Evolutionary conservation across 92 coral and sea anemone species (phyloP).

Genomic region (Palythoa heliodiscus): DNA sequence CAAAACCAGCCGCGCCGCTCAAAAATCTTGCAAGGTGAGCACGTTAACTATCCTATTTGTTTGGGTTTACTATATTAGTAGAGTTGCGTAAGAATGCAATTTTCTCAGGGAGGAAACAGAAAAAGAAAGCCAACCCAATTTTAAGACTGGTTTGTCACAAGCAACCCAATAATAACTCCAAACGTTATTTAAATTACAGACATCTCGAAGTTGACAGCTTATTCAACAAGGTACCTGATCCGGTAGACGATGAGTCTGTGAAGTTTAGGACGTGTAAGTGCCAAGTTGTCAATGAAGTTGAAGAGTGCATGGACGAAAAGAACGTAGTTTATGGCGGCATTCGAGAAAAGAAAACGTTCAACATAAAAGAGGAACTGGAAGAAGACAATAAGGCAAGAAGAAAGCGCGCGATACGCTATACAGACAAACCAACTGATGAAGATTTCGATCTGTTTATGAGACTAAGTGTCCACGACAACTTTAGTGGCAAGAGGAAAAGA

Average conservation of each 20-base stretch:
- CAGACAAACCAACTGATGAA: slow-evolving; percentile 39
- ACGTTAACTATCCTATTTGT: too few relatives aligned
- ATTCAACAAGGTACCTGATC: slow-evolving; percentile 13
- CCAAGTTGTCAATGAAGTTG: background rate
- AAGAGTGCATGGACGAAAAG: slow-evolving; percentile 6
- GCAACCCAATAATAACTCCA: too few relatives aligned
- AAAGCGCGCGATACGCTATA: slow-evolving; percentile 30
- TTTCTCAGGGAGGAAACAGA: too few relatives aligned
- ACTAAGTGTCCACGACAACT: background rate
- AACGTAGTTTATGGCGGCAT: slow-evolving; percentile 25
- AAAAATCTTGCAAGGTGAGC: too few relatives aligned
- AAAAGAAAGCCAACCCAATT: too few relatives aligned
- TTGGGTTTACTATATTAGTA: too few relatives aligned
- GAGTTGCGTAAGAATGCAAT: too few relatives aligned
- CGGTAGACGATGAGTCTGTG: slow-evolving; percentile 6
- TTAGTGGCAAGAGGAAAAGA: background rate
- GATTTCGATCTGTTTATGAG: slow-evolving; percentile 30
- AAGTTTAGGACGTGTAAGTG: slow-evolving; percentile 28
- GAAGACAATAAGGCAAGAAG: slow-evolving; percentile 5
- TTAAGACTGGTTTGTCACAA: too few relatives aligned
- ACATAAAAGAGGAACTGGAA: slow-evolving; percentile 18
- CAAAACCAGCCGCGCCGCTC: too few relatives aligned
- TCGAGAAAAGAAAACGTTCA: background rate
- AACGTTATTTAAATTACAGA: background rate
- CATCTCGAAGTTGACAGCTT: slow-evolving; percentile 14